These are phyloP conservation scores for Geotria australis DNA, from an alignment of 2,797 vertebrate species.

Conservation along the genomic window DNA sequence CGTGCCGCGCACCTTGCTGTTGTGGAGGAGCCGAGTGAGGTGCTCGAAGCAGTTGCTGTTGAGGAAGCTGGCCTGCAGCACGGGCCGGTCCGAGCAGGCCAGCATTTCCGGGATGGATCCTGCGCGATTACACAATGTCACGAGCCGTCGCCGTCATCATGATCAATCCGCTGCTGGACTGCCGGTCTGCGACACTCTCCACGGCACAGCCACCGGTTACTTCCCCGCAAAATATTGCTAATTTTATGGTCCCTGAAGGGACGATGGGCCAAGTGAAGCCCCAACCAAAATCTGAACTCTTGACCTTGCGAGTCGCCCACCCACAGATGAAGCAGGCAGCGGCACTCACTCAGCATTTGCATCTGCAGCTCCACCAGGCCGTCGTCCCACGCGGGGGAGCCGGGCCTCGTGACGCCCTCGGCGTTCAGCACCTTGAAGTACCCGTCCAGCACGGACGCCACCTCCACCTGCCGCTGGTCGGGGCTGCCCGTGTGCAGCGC, in stretches of 20 bases:
- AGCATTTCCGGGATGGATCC: conserved; percentile 69
- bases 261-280: too few relatives aligned
- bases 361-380: conserved; percentile 31
- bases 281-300: too few relatives aligned
- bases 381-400: conserved; percentile 15
- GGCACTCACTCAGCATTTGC: conserved; percentile 50
- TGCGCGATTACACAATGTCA: conserved; percentile 5
- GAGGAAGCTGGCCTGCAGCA: conserved; percentile 66
- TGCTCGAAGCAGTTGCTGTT: conserved; percentile 98
- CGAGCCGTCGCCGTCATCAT: too few relatives aligned
- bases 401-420: conserved; percentile 15
- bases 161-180: conserved; percentile 5
- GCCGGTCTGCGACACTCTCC: too few relatives aligned
- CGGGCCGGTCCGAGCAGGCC: conserved; percentile 53
- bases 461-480: conserved; percentile 25
- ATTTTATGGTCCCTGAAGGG: too few relatives aligned
- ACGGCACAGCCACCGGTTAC: too few relatives aligned
- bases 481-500: conserved; percentile 44
- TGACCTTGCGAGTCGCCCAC: too few relatives aligned
- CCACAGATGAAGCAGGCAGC: too few relatives aligned
- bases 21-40: conserved; percentile 71
- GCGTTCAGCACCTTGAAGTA: conserved; percentile 69
- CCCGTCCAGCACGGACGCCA: conserved; percentile 34
- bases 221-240: too few relatives aligned
- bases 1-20: conserved; percentile 52